These are phyloP conservation scores for Apotomis turbidana DNA, from an alignment of 2,888 invertebrate genomes.

Conservation along the genomic window DNA sequence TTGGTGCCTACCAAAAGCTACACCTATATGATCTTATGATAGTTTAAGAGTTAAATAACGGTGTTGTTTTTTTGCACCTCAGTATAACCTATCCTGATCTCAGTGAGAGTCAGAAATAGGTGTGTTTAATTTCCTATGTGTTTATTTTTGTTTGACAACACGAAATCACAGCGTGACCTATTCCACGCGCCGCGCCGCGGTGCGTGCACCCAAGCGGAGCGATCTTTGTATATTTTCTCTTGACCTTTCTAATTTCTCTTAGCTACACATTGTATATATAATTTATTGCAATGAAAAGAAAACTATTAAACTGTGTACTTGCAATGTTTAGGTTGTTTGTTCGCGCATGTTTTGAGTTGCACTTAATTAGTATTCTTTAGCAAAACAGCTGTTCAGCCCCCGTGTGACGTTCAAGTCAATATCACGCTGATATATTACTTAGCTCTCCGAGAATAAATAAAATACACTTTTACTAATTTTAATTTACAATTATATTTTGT, in stretches of 20 bases:
- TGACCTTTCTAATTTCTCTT: conserved; percentile 69
- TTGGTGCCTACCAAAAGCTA: too few species aligned
- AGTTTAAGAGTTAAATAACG: too few species aligned
- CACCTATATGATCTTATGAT: too few species aligned
- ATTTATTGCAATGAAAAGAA: conserved; percentile 19
- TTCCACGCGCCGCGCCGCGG: conserved; percentile 23
- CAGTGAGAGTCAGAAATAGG: background rate
- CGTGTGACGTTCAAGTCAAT: background rate
- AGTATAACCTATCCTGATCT: background rate
- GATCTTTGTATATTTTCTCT: conserved; percentile 55
- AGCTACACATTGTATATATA: conserved; percentile 40
- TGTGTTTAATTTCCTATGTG: background rate
- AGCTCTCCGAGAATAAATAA: too few species aligned
- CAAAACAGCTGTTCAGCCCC: conserved; percentile 35
- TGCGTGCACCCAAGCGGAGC: conserved; percentile 45
- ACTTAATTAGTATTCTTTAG: conserved; percentile 24
- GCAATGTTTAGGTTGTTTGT: conserved; percentile 16
- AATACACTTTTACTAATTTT: too few species aligned
- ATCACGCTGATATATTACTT: background rate
- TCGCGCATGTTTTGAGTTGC: conserved; percentile 15
- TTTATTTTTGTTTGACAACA: conserved; percentile 33
- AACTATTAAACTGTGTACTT: conserved; percentile 11
- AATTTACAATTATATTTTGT: too few species aligned
- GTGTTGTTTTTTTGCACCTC: too few species aligned
- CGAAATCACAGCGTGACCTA: conserved; percentile 42